These are phyloP conservation scores for Micropoecilia bifurca DNA, from an alignment of 2,797 vertebrate genomes.

Conservation along the genomic window DNA sequence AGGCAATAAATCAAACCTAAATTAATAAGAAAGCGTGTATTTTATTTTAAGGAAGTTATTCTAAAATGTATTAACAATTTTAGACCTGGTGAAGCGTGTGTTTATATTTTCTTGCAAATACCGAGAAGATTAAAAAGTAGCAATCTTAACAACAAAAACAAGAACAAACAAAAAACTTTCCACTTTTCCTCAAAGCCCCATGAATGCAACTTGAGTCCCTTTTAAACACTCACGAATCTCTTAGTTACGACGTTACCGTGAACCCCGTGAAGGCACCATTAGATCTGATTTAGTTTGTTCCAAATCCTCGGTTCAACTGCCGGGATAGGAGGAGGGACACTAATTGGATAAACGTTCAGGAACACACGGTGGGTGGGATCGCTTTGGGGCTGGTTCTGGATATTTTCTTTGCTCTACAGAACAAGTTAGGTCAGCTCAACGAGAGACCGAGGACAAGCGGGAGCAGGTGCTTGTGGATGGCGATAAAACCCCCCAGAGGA, in stretches of 20 bases:
- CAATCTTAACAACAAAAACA: neutral
- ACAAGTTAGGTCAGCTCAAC: neutral
- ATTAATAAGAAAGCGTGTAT: neutral
- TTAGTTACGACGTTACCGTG: constrained; percentile 23
- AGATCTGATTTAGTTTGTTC: constrained; percentile 60
- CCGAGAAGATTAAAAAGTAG: neutral
- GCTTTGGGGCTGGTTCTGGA: neutral
- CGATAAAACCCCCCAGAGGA: constrained; percentile 21
- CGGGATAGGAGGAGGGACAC: neutral
- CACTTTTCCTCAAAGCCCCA: neutral
- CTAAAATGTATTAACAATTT: neutral
- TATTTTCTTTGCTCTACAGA: neutral
- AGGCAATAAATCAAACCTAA: neutral
- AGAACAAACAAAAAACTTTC: neutral
- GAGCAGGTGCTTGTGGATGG: constrained; percentile 71
- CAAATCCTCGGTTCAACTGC: constrained; percentile 28
- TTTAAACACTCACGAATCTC: neutral
- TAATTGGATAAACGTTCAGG: neutral
- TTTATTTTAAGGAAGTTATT: neutral
- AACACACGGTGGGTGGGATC: rapidly evolving
- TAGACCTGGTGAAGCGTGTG: neutral
- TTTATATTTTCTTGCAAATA: neutral
- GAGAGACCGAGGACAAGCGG: neutral
- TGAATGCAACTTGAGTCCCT: constrained; percentile 23
- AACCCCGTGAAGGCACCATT: constrained; percentile 61